Evolutionary conservation across 2,888 invertebrate species (phyloP).

Genomic region (Clepsis dumicolana): DNA sequence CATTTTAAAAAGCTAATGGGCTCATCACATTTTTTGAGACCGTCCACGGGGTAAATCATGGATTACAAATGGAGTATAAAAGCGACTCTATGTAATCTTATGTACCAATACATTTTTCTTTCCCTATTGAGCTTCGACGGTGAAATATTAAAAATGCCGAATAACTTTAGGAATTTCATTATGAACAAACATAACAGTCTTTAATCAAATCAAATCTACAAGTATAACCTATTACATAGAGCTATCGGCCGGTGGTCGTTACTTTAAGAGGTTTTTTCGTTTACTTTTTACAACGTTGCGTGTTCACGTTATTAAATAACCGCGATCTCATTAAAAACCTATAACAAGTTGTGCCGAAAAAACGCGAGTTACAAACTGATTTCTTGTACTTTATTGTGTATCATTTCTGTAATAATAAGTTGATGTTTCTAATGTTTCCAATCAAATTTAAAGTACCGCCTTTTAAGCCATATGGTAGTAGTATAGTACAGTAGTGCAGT

Average conservation of each 20-base stretch:
- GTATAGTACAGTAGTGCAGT: too few relatives aligned
- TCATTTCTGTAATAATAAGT: neutral
- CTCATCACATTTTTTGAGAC: too few relatives aligned
- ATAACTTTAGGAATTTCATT: too few relatives aligned
- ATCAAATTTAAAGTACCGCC: neutral
- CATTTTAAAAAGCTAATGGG: too few relatives aligned
- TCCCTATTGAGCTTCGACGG: too few relatives aligned
- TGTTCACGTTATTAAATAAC: constrained; percentile 24
- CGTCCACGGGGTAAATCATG: too few relatives aligned
- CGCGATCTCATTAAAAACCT: constrained; percentile 14
- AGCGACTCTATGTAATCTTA: too few relatives aligned
- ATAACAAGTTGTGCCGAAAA: constrained; percentile 2
- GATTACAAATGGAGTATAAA: too few relatives aligned
- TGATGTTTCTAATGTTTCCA: neutral
- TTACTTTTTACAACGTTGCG: constrained; percentile 25
- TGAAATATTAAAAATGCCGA: neutral
- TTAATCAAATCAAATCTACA: neutral
- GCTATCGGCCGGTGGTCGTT: neutral
- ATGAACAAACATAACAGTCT: too few relatives aligned
- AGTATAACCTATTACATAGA: constrained; percentile 2
- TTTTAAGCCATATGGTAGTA: too few relatives aligned
- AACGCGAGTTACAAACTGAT: neutral
- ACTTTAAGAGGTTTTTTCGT: constrained; percentile 18
- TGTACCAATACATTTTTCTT: too few relatives aligned
- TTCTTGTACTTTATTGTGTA: neutral